Percentiles rank a stretch among this genome's conserved stretches.
Conservation (phyloP, 2,113 vertebrate genomes). For the Phrynosoma platyrhinos region DNA sequence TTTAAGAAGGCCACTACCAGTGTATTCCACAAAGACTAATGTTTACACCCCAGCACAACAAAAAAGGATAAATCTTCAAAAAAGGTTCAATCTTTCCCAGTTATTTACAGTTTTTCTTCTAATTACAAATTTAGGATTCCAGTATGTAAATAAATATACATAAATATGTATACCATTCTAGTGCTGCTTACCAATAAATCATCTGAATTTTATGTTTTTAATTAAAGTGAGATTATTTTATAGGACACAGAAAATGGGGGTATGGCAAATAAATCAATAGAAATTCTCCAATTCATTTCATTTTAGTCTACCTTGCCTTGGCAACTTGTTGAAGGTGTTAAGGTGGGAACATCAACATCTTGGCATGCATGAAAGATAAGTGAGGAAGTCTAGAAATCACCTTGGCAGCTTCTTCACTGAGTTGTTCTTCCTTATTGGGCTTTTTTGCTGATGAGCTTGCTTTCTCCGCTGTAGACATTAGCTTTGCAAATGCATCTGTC, state of each 20-base stretch:
- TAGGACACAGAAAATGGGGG: conserved; percentile 60
- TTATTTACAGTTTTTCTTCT: conserved; percentile 92
- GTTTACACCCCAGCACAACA: conserved; percentile 84
- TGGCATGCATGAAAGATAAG: conserved; percentile 94
- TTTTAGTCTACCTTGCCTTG: conserved; percentile 78
- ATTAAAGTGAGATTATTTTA: conserved; percentile 80
- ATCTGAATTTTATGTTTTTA: conserved; percentile 78
- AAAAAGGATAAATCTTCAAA: conserved; percentile 83
- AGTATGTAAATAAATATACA: conserved; percentile 91
- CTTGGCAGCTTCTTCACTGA: conserved; percentile 90
- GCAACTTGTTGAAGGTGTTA: conserved; percentile 86
- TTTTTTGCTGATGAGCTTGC: conserved; percentile 95
- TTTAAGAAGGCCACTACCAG: conserved; percentile 88
- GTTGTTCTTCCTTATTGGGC: conserved; percentile 90
- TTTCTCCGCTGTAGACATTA: conserved; percentile 98
- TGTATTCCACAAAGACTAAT: conserved; percentile 90
- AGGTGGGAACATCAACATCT: conserved; percentile 91
- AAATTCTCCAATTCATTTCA: conserved; percentile 73
- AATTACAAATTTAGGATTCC: conserved; percentile 87
- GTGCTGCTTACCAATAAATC: conserved; percentile 85
- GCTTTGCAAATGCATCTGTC: conserved; percentile 92
- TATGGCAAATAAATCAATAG: conserved; percentile 59
- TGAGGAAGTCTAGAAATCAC: conserved; percentile 89
- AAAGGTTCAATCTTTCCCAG: conserved; percentile 80
- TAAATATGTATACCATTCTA: conserved; percentile 87